Evolutionary conservation across 2,888 invertebrate genomes (phyloP).

Genomic region (Metellina segmentata): DNA sequence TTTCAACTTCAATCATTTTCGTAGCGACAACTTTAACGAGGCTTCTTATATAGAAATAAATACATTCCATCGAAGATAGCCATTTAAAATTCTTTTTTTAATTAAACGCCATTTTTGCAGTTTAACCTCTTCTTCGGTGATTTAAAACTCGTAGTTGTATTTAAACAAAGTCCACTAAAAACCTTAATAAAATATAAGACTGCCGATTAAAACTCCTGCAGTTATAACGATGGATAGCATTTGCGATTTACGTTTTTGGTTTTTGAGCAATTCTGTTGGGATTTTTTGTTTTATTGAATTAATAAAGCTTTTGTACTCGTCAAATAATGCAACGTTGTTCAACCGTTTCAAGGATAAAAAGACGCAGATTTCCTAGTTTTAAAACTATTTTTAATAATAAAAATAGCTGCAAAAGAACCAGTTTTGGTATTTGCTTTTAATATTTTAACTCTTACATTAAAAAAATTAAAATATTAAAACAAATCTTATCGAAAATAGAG

Average conservation of each 20-base stretch:
- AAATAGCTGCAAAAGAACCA: too few relatives aligned
- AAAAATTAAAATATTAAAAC: too few relatives aligned
- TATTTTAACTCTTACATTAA: too few relatives aligned
- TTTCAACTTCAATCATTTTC: slow-evolving; percentile 56
- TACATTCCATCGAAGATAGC: not conserved
- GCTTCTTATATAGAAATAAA: slow-evolving; percentile 10
- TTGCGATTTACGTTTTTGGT: not conserved
- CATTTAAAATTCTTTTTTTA: slow-evolving; percentile 11
- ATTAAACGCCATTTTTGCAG: not conserved
- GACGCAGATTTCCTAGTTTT: too few relatives aligned
- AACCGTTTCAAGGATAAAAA: too few relatives aligned
- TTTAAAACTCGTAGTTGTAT: not conserved
- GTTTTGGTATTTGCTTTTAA: too few relatives aligned
- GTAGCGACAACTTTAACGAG: slow-evolving; percentile 57
- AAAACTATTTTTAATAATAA: too few relatives aligned
- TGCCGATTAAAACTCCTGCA: not conserved
- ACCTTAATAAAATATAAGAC: not conserved
- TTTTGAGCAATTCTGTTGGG: too few relatives aligned
- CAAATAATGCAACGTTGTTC: too few relatives aligned
- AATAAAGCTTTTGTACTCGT: too few relatives aligned
- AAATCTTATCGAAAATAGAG: too few relatives aligned
- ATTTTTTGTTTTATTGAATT: too few relatives aligned
- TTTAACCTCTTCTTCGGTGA: not conserved
- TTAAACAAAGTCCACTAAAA: not conserved
- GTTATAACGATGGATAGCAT: not conserved